Base-by-base conservation (phyloP, 64 coral and sea anemone genomes). In the Dendronephthya gigantea region DNA sequence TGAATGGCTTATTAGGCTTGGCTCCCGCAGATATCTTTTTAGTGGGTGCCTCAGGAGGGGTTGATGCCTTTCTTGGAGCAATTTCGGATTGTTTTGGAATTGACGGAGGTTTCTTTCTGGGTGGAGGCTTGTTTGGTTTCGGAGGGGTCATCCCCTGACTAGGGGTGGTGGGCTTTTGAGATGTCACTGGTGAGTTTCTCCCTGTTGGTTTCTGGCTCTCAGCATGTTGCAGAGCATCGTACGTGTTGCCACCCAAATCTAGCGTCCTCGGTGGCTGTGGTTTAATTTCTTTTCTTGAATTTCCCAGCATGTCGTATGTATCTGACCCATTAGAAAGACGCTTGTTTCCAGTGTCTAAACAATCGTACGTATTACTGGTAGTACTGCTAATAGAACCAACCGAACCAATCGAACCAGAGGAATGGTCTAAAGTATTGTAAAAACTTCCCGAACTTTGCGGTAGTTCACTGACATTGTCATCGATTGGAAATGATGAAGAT, bases 371-470 rank as follows among this genome's bases (percentile, higher is more conserved):
- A 39, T 79, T 35, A 39, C 72, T 79, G 55, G 19, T 7, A 28
- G 9, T 79, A 12, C 32, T 29, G 34, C n/a, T n/a, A n/a, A n/a
- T n/a, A n/a, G n/a, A 35, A 28, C 72, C 72, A 79, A 2, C 36
- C 8, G 55, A 62, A 7, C 3, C 55, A 39, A 16, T 65, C 55
- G 82, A 66, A 83, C 50, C 58, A 34, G 49, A 40, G 11, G 32
- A 35, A 32, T 89, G 87, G 9, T 49, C 16, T 10, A 89, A 58
- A n/a, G 50, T 83, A 49, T 83, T 59, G 50, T 89, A 89, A 22
- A 89, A 81, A 82, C 81, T 76, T 7, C 40, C 72, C 7, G 33
- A 39, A 35, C 32, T 56, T 25, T 40, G 36, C 50, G 25, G 30
- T 35, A 7, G 83, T 36, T 19, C 19, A n/a, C 25, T 62, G 25